These are phyloP conservation scores for Xenotilapia leptura DNA, from an alignment of 2,113 vertebrate genomes.

Conservation along the genomic window DNA sequence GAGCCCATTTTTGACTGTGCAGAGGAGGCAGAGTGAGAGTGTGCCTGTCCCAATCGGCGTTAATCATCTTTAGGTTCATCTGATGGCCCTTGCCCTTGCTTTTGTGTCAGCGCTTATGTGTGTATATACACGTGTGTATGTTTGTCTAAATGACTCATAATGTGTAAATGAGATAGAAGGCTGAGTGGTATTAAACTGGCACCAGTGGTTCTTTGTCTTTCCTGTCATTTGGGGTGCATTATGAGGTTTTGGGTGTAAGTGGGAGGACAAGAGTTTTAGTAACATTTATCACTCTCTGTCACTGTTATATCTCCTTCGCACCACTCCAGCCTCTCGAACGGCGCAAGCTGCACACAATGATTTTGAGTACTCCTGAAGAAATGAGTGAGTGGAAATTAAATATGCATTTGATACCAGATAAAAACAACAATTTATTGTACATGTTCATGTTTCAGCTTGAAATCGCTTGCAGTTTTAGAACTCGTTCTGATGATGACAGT, in stretches of 20 bases:
- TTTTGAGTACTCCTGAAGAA: background rate
- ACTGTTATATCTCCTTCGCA: background rate
- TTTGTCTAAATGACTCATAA: constrained; percentile 84
- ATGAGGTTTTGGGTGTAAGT: constrained; percentile 51
- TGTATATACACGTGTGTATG: background rate
- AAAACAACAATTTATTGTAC: background rate
- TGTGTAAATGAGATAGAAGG: constrained; percentile 86
- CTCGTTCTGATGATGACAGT: background rate
- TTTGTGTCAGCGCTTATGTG: constrained; percentile 50
- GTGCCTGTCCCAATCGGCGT: constrained; percentile 82
- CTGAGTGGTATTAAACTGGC: constrained; percentile 81
- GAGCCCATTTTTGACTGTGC: constrained; percentile 86
- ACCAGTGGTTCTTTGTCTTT: constrained; percentile 81
- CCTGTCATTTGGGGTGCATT: constrained; percentile 69
- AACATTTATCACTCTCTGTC: constrained; percentile 54
- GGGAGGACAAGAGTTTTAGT: constrained; percentile 46
- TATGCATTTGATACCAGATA: background rate
- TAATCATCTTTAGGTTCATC: constrained; percentile 91
- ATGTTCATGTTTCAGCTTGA: background rate
- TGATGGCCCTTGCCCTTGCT: constrained; percentile 83
- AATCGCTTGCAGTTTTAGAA: background rate
- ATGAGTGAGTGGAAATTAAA: background rate
- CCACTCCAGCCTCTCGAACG: background rate
- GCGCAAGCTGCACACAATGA: background rate
- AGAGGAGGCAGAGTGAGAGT: constrained; percentile 86